A percentile compares a stretch with the other conserved stretches of the same genome.
Evolutionary conservation across 2,797 vertebrate species (phyloP).

Genomic region (Pantherophis alleghaniensis): DNA sequence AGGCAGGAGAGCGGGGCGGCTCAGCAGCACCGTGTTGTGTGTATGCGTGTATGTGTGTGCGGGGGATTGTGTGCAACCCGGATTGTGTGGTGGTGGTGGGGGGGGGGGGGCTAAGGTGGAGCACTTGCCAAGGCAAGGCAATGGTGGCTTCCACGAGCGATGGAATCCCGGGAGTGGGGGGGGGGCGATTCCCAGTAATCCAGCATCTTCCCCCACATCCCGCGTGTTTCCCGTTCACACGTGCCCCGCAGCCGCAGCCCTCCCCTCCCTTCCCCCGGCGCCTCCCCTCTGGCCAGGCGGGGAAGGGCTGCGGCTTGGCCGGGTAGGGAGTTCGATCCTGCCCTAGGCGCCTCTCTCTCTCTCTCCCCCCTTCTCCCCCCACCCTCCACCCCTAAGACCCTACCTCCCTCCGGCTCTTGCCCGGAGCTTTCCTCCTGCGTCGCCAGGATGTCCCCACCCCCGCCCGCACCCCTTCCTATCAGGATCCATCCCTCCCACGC

Average conservation of each 20-base stretch:
- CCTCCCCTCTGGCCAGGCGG: background rate
- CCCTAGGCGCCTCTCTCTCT: no score
- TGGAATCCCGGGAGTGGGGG: background rate
- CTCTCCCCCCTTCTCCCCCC: no score
- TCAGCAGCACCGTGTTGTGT: background rate
- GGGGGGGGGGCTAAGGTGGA: no score
- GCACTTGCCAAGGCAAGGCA: no score
- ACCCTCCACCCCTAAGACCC: no score
- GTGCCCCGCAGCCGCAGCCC: background rate
- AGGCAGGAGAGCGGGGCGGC: background rate
- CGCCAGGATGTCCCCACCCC: background rate
- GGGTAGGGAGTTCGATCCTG: background rate
- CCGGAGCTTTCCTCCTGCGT: background rate
- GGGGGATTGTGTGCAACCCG: no score
- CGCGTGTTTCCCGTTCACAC: background rate
- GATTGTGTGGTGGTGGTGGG: no score
- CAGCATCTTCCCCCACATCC: background rate
- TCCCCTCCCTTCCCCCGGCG: no score
- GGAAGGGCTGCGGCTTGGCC: background rate
- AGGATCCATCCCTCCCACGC: background rate
- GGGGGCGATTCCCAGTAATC: background rate
- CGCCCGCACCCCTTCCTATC: constrained; percentile 11
- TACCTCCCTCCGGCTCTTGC: background rate
- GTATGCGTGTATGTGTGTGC: no score
- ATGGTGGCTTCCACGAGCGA: background rate